Evolutionary conservation across 2,797 vertebrate species (phyloP).

Genomic region (Dicrostonyx torquatus): DNA sequence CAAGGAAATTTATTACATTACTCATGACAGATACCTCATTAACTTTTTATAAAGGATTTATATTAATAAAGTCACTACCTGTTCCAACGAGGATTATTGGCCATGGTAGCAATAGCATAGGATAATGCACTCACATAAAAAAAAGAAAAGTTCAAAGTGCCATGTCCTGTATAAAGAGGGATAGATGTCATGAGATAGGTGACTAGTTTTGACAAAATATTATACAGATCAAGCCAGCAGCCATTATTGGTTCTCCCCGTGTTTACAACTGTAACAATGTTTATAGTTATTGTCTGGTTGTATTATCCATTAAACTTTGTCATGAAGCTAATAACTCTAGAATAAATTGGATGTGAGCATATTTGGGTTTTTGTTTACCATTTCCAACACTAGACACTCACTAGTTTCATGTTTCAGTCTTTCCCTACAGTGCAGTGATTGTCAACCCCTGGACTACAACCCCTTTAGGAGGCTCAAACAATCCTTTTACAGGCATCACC

Average conservation of each 20-base stretch:
- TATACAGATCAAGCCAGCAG: background rate
- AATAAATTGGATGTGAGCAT: background rate
- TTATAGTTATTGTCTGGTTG: background rate
- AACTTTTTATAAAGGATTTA: constrained; percentile 80
- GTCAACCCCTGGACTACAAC: background rate
- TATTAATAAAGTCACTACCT: constrained; percentile 81
- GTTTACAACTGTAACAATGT: background rate
- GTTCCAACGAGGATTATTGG: constrained; percentile 60
- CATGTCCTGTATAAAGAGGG: constrained; percentile 73
- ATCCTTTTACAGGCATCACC: background rate
- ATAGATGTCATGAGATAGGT: constrained; percentile 48
- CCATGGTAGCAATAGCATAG: constrained; percentile 42
- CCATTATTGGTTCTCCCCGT: background rate
- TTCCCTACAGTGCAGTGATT: background rate
- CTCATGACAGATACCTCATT: constrained; percentile 76
- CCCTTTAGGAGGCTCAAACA: background rate
- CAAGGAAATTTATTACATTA: constrained; percentile 73
- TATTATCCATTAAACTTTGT: background rate
- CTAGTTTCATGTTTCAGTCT: background rate
- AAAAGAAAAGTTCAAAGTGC: constrained; percentile 37
- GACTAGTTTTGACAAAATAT: background rate
- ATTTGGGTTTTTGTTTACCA: background rate
- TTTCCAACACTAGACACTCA: background rate
- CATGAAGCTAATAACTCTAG: background rate
- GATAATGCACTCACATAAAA: background rate